These are phyloP conservation scores for Drosophila prostipennis DNA, from an alignment of 2,888 invertebrate species.

Conservation along the genomic window DNA sequence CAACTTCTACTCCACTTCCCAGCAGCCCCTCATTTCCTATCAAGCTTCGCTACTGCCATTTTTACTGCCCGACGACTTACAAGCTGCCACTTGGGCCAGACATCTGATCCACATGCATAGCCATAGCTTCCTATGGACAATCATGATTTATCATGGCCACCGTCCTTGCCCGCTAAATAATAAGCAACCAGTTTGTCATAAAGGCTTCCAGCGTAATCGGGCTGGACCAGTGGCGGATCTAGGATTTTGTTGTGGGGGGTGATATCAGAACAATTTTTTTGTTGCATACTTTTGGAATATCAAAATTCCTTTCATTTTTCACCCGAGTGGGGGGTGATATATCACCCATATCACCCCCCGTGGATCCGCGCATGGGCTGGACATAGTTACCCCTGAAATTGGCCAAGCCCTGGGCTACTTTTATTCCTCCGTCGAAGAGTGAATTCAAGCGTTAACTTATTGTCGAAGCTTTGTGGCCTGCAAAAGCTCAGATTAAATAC, in stretches of 20 bases:
- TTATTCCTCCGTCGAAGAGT: conserved; percentile 42
- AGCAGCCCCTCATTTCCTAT: conserved; percentile 29
- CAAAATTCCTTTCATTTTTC: too few relatives aligned
- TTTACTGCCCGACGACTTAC: conserved; percentile 51
- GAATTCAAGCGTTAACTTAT: conserved; percentile 58
- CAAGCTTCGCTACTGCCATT: conserved; percentile 36
- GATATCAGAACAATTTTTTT: too few relatives aligned
- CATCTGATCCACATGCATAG: conserved; percentile 46
- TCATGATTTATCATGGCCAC: conserved; percentile 58
- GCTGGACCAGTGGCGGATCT: too few relatives aligned
- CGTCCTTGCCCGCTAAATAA: conserved; percentile 40
- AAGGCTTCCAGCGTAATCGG: conserved; percentile 50
- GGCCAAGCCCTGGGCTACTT: conserved; percentile 37
- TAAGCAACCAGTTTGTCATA: conserved; percentile 74
- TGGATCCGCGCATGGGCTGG: too few relatives aligned
- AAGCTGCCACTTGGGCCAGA: conserved; percentile 68
- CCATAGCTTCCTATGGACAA: conserved; percentile 11
- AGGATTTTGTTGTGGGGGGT: too few relatives aligned
- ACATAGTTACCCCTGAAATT: conserved; percentile 50
- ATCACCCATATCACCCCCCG: too few relatives aligned
- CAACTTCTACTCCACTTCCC: conserved; percentile 54
- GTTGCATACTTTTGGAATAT: too few relatives aligned
- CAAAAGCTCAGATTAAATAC: conserved; percentile 61
- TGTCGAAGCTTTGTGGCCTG: conserved; percentile 69
- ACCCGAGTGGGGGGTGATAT: too few relatives aligned